phyloP scores from a whole-genome alignment of 1,140 invertebrate species.

The Drosophila tristis region DNA sequence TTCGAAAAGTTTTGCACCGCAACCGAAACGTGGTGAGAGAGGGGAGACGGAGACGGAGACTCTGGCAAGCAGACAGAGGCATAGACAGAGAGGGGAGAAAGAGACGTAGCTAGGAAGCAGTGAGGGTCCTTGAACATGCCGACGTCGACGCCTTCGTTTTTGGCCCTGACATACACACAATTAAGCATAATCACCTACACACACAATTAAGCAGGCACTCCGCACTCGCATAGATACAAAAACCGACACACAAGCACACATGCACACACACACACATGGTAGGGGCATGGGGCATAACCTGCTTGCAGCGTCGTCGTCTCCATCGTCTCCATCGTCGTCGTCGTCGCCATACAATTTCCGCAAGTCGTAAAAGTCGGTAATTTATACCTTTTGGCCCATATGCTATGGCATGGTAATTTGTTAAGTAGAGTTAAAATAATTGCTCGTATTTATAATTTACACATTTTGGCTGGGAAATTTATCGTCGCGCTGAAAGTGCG shows the following conservation, averaged over 20 bases:
- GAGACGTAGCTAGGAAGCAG: background rate
- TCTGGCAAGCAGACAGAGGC: background rate
- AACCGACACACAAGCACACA: conserved; percentile 20
- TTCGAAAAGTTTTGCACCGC: conserved; percentile 78
- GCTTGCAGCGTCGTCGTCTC: conserved; percentile 20
- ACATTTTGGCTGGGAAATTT: conserved; percentile 83
- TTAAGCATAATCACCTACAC: conserved; percentile 79
- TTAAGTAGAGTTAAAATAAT: conserved; percentile 84
- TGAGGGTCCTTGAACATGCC: conserved; percentile 51
- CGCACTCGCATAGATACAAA: conserved; percentile 8
- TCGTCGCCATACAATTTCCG: conserved; percentile 80
- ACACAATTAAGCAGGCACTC: conserved; percentile 68
- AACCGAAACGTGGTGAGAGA: conserved; percentile 23
- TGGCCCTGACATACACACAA: conserved; percentile 70
- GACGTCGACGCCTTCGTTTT: conserved; percentile 51
- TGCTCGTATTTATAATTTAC: conserved; percentile 84
- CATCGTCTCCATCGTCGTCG: background rate
- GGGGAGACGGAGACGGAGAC: background rate
- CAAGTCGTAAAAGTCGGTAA: conserved; percentile 83
- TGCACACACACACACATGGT: conserved; percentile 19
- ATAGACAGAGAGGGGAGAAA: conserved; percentile 18
- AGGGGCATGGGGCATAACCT: conserved; percentile 24
- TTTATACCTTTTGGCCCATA: conserved; percentile 83
- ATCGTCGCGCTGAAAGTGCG: conserved; percentile 81
- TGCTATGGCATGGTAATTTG: conserved; percentile 84